Percentiles rank a stretch among this genome's conserved stretches.
phyloP scores from a whole-genome alignment of 30 jellyfish, hydroid and myxozoan species.

The Pseudorhiza aurosa region DNA sequence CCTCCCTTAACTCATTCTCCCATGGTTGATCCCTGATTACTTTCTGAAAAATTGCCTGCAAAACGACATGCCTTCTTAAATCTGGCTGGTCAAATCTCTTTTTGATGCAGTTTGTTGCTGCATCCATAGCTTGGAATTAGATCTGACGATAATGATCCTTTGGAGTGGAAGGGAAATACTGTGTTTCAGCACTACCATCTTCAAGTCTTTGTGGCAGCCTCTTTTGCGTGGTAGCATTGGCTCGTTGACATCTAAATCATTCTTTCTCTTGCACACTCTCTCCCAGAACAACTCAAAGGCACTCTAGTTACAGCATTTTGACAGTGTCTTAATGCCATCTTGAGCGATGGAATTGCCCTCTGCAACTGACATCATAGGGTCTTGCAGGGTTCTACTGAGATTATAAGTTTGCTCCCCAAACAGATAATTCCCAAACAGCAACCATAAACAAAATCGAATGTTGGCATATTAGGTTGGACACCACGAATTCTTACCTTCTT shows the following conservation, averaged over 20 bases:
- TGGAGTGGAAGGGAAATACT: slow-evolving; percentile 36
- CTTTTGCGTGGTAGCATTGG: slow-evolving; percentile 50
- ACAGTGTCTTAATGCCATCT: slow-evolving; percentile 43
- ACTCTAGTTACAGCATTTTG: no score
- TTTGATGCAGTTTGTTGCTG: slow-evolving; percentile 27
- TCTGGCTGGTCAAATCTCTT: slow-evolving; percentile 57
- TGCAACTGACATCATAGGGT: slow-evolving; percentile 51
- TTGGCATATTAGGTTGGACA: slow-evolving; percentile 21
- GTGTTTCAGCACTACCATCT: slow-evolving; percentile 7
- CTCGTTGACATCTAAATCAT: neutral
- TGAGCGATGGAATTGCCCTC: slow-evolving; percentile 39
- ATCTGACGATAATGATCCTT: slow-evolving; percentile 51
- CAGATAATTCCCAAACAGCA: slow-evolving; percentile 23
- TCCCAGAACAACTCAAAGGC: no score
- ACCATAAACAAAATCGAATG: slow-evolving; percentile 18
- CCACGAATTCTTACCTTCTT: slow-evolving; percentile 22
- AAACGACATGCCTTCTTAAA: neutral
- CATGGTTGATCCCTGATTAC: slow-evolving; percentile 44
- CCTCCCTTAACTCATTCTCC: slow-evolving; percentile 36
- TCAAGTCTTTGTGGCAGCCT: slow-evolving; percentile 48
- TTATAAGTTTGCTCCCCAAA: slow-evolving; percentile 13
- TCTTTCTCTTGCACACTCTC: no score
- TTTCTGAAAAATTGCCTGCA: neutral
- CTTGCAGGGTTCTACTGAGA: slow-evolving; percentile 26
- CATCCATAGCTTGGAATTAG: slow-evolving; percentile 27